These are phyloP conservation scores for Oncorhynchus tshawytscha DNA, from an alignment of 2,113 vertebrate genomes.

Conservation along the genomic window DNA sequence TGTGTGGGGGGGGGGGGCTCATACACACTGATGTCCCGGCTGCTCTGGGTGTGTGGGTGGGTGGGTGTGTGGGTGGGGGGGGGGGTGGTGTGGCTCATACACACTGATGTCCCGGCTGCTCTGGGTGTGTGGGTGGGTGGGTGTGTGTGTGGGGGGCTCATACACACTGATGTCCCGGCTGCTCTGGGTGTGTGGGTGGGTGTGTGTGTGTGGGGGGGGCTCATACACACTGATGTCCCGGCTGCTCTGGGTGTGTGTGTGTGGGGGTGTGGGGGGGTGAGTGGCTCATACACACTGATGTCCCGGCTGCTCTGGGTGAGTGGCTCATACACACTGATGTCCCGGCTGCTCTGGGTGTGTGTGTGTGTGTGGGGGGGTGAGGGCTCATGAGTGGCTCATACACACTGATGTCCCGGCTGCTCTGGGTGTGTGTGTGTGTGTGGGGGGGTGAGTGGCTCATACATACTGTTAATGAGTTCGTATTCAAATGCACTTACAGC, in stretches of 20 bases:
- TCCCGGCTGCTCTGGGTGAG: no score
- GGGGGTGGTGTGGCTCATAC: constrained; percentile 31
- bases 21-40: background rate
- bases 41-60: no score
- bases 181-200: constrained; percentile 21
- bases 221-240: background rate
- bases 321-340: constrained; percentile 13
- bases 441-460: constrained; percentile 37
- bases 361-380: constrained; percentile 12
- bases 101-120: background rate
- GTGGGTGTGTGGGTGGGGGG: no score
- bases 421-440: no score
- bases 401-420: background rate
- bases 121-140: background rate
- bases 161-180: background rate
- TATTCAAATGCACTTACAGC: constrained; percentile 82
- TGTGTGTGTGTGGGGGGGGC: constrained; percentile 39
- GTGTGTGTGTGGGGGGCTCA: constrained; percentile 24
- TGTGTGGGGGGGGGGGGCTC: constrained; percentile 31
- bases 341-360: no score
- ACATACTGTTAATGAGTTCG: background rate
- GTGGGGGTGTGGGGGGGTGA: constrained; percentile 15
- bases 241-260: no score
- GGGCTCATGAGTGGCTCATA: constrained; percentile 27
- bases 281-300: constrained; percentile 6